Conservation (phyloP, 2,797 vertebrate genomes). For the Micrastur ruficollis region DNA sequence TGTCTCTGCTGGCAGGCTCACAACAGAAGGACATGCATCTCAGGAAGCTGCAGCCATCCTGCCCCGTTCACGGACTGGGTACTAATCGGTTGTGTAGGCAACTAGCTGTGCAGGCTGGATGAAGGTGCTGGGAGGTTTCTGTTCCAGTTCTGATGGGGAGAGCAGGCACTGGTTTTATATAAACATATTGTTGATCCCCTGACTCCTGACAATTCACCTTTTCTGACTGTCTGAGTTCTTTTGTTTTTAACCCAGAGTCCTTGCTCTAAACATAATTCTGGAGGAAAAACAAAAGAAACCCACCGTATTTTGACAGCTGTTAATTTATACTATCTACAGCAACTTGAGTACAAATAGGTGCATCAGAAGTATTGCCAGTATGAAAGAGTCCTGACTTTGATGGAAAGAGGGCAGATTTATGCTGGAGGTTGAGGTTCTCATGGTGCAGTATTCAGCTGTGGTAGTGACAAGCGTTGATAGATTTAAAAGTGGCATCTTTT, state of each 20-base stretch:
- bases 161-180: background rate
- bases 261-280: background rate
- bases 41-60: background rate
- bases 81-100: background rate
- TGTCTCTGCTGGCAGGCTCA: background rate
- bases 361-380: background rate
- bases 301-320: background rate
- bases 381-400: background rate
- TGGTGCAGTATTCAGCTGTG: background rate
- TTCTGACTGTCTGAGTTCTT: background rate
- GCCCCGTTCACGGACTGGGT: background rate
- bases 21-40: background rate
- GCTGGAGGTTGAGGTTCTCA: background rate
- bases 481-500: background rate
- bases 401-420: background rate
- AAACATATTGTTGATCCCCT: background rate
- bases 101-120: rapidly evolving
- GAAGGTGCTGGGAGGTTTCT: background rate
- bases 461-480: background rate
- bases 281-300: background rate
- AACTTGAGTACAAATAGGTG: background rate
- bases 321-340: background rate
- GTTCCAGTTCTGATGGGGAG: background rate
- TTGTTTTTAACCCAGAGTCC: background rate
- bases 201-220: background rate